Conservation (phyloP, 2,888 invertebrate genomes). For the Erebia ligea region DNA sequence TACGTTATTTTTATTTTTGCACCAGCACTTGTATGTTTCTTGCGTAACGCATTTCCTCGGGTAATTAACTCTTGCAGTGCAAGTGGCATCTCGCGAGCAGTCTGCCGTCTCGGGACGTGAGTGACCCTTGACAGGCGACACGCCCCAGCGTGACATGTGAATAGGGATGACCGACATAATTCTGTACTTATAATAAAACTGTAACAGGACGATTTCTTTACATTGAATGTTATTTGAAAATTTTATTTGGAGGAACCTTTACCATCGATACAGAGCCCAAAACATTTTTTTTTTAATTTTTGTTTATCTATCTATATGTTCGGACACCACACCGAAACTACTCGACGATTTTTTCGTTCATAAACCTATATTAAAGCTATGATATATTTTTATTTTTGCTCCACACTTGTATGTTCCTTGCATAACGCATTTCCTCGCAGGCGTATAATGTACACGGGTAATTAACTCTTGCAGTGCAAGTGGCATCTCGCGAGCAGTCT, state of each 20-base stretch:
- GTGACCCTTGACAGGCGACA: slow-evolving; percentile 33
- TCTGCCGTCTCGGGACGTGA: slow-evolving; percentile 15
- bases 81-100: slow-evolving; percentile 26
- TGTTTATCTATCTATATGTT: too few species aligned
- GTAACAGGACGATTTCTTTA: too few species aligned
- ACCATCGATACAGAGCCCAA: too few species aligned
- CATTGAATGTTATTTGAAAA: too few species aligned
- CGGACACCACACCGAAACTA: too few species aligned
- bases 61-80: slow-evolving; percentile 24
- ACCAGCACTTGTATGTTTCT: not conserved
- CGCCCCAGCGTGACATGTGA: slow-evolving; percentile 15
- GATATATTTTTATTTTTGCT: not conserved
- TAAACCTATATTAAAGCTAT: too few species aligned
- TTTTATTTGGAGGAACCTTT: not conserved
- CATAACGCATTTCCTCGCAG: not conserved
- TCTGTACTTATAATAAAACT: too few species aligned
- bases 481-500: slow-evolving; percentile 25
- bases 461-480: slow-evolving; percentile 25
- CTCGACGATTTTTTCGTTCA: too few species aligned
- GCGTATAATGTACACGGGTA: slow-evolving; percentile 1
- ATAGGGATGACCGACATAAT: slow-evolving; percentile 11
- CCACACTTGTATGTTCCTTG: not conserved
- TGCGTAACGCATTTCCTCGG: not conserved
- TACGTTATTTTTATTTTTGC: not conserved
- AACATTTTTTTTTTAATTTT: too few species aligned